Conservation (phyloP, 2,797 vertebrate genomes). For the Glyptemys insculpta region DNA sequence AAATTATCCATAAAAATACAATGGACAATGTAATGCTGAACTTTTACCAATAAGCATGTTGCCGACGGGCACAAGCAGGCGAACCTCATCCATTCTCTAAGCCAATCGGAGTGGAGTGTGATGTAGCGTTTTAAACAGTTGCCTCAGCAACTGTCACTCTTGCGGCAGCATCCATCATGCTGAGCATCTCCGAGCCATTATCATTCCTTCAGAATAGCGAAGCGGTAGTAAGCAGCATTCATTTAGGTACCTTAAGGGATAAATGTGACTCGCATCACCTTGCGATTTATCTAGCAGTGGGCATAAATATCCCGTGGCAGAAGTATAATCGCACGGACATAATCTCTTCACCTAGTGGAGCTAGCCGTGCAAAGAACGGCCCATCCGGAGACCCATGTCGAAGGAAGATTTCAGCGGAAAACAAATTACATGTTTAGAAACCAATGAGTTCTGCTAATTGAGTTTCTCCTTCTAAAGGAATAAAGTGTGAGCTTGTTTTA, state of each 20-base stretch:
- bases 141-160: constrained; percentile 36
- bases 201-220: rapidly evolving
- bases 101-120: background rate
- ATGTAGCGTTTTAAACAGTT: constrained; percentile 12
- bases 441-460: constrained; percentile 22
- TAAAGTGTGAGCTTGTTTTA: background rate
- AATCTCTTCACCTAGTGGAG: background rate
- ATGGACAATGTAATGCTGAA: rapidly evolving
- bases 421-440: background rate
- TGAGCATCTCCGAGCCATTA: background rate
- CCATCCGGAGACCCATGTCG: background rate
- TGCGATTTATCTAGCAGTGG: background rate
- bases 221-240: background rate
- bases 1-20: background rate
- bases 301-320: background rate
- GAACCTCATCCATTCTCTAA: rapidly evolving
- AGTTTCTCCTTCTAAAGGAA: constrained; percentile 9
- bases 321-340: background rate
- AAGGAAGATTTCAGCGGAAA: background rate
- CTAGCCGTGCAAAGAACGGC: background rate
- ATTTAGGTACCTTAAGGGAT: background rate
- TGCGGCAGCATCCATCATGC: background rate
- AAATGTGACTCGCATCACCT: background rate
- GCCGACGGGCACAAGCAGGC: background rate
- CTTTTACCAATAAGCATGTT: background rate